Percentiles rank a stretch among this genome's conserved stretches.
Evolutionary conservation across 2,888 invertebrate genomes (phyloP).

Genomic region (Morpho deidamia): DNA sequence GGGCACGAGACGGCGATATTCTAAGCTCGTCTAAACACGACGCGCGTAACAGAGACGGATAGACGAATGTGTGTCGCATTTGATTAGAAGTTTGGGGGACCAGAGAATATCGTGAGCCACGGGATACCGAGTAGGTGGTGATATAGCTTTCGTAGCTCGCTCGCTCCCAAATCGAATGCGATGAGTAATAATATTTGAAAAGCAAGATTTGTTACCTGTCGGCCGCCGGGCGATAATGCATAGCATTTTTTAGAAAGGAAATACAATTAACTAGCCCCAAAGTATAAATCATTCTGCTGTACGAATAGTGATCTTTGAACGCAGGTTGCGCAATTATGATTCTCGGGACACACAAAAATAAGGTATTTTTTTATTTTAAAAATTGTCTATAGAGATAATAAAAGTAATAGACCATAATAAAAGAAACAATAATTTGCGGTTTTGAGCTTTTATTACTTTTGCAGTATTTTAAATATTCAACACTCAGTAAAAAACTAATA

Average conservation of each 20-base stretch:
- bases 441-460: neutral
- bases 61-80: slow-evolving; percentile 69
- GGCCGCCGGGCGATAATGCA: slow-evolving; percentile 68
- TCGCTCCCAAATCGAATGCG: slow-evolving; percentile 75
- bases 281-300: slow-evolving; percentile 62
- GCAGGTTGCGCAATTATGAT: slow-evolving; percentile 71
- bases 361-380: slow-evolving; percentile 43
- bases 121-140: slow-evolving; percentile 78
- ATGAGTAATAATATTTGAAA: slow-evolving; percentile 78
- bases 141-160: slow-evolving; percentile 75
- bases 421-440: neutral
- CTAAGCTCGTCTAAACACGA: slow-evolving; percentile 43
- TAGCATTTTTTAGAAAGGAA: slow-evolving; percentile 67
- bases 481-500: too few species aligned
- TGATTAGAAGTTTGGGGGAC: slow-evolving; percentile 76
- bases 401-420: slow-evolving; percentile 40
- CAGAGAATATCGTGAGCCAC: slow-evolving; percentile 64
- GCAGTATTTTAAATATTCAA: too few species aligned
- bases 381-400: slow-evolving; percentile 48
- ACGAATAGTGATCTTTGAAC: slow-evolving; percentile 44
- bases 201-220: slow-evolving; percentile 78
- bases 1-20: slow-evolving; percentile 61
- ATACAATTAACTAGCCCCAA: slow-evolving; percentile 73
- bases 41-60: slow-evolving; percentile 58
- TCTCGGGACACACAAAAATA: slow-evolving; percentile 43